Evolutionary conservation across 30 jellyfish, hydroid and myxozoan genomes (phyloP), one percentile per base, ranked within the genome.

Genomic region (Cassiopea xamachana): DNA sequence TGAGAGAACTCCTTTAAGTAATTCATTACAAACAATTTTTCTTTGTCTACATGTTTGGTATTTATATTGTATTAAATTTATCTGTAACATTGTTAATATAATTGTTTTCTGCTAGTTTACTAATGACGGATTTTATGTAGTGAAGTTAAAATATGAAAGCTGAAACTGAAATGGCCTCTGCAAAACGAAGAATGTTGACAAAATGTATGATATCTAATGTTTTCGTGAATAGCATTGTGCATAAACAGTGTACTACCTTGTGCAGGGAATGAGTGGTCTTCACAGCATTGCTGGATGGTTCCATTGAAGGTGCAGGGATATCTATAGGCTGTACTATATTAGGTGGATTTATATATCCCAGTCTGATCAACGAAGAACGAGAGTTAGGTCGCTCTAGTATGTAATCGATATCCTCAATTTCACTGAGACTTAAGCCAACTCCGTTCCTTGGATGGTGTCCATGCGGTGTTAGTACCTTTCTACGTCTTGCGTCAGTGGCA

Each of bases 321-420:
- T 5, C 55, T 1, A 7, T 43, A 1, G 80, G 58, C 16, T 8
- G 58, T 0, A 71, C 80, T 71, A 71, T 55, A 16, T 71, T 71
- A 71, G 80, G 80, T 27, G 80, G 80, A 12, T 71, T 43, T 55
- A 71, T 9, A 71, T 12, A 71, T 1, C 39, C 80, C n/a, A 71
- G 27, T 71, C 58, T 19, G 39, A 71, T 19, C 80, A 71, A 71
- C 6, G 80, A 71, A 8, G 55, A 18, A 3, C 39, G 10, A 8
- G 80, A 71, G 50, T 16, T 10, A 16, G 80, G 50, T 39, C 80
- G 18, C 15, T 27, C 55, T 27, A 55, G n/a, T 55, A 18, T 9
- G 27, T 71, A 71, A 39, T 43, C 80, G 3, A 71, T 7, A 39
- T 71, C 51, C 27, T 71, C 80, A 43, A 71, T 71, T 43, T 71